Conservation (phyloP, 2,797 vertebrate species). For the Sebastiscus tertius region DNA sequence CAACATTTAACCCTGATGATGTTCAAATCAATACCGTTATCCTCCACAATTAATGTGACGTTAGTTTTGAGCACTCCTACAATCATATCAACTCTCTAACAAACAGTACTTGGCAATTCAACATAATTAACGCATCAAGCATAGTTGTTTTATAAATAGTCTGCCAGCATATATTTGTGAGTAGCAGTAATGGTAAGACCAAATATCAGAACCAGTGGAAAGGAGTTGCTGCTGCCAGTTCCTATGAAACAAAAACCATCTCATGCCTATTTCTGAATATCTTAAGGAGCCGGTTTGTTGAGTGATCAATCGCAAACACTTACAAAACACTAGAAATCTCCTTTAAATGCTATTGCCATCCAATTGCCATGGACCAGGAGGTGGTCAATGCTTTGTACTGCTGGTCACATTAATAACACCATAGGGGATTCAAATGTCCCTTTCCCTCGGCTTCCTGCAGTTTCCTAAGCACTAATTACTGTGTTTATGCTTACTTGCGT, state of each 20-base stretch:
- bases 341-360: conserved; percentile 37
- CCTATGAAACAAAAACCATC: neutral
- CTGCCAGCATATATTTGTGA: neutral
- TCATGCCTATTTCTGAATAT: neutral
- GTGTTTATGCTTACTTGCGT: conserved; percentile 80
- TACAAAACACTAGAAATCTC: conserved; percentile 15
- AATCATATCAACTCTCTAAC: neutral
- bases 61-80: neutral
- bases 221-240: neutral
- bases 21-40: neutral
- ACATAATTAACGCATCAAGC: neutral
- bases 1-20: neutral
- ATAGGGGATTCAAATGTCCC: conserved; percentile 60
- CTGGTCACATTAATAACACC: conserved; percentile 78
- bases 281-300: neutral
- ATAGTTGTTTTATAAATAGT: neutral
- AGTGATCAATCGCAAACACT: conserved; percentile 8
- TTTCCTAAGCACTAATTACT: conserved; percentile 79
- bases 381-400: conserved; percentile 64
- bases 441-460: conserved; percentile 57
- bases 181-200: neutral
- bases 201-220: neutral
- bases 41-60: neutral
- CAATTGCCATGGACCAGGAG: conserved; percentile 21
- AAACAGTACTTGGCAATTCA: neutral